phyloP scores from a whole-genome alignment of 2,888 invertebrate genomes.

The Oscheius sp. region DNA sequence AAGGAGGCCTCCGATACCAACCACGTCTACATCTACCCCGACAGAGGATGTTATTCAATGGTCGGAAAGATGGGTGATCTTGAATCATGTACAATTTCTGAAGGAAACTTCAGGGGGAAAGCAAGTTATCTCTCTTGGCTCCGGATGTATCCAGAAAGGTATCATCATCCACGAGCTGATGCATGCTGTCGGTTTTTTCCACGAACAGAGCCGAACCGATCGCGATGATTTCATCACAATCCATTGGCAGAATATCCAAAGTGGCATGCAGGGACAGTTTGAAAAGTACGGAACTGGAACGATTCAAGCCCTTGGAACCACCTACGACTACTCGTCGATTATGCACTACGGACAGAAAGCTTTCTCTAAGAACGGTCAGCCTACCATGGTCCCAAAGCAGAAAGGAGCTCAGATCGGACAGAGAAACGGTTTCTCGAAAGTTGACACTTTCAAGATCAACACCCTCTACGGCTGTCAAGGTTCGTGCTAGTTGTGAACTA shows the following conservation, averaged over 20 bases:
- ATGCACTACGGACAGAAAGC: constrained; percentile 72
- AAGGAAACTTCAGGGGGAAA: constrained; percentile 53
- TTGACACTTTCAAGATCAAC: constrained; percentile 72
- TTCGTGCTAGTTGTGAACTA: not conserved
- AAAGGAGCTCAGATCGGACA: constrained; percentile 69
- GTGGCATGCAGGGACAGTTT: constrained; percentile 72
- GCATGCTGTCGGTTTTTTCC: constrained; percentile 73
- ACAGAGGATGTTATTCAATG: constrained; percentile 73
- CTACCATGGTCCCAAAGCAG: constrained; percentile 71
- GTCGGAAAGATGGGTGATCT: constrained; percentile 66
- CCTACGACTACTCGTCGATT: constrained; percentile 71
- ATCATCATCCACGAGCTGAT: constrained; percentile 72
- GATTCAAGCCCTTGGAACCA: constrained; percentile 68
- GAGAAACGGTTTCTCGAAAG: constrained; percentile 68
- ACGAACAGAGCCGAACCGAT: constrained; percentile 66
- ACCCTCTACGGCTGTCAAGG: constrained; percentile 67
- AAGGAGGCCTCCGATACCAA: constrained; percentile 65
- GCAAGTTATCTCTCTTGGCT: constrained; percentile 69
- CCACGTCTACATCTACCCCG: constrained; percentile 72
- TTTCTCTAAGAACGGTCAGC: constrained; percentile 70
- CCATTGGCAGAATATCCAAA: constrained; percentile 71
- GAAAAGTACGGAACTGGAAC: constrained; percentile 71
- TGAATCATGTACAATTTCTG: not conserved
- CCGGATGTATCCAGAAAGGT: constrained; percentile 73
- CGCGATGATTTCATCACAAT: constrained; percentile 71